Base-by-base conservation (phyloP, 2,888 invertebrate genomes). In the Choreutis nemorana region DNA sequence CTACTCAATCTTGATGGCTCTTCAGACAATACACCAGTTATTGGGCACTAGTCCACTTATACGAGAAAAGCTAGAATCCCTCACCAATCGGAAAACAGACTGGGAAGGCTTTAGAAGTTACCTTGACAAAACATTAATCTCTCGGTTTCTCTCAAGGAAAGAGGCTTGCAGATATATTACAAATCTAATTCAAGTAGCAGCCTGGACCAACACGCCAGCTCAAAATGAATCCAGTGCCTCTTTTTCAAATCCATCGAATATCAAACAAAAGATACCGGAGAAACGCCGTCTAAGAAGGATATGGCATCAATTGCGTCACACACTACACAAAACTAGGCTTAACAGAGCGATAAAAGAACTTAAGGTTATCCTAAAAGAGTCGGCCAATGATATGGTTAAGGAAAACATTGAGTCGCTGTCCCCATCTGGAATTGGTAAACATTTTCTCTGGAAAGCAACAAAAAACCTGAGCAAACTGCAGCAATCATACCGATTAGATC, bases 201-300 rank as follows among this genome's bases (percentile, higher is more conserved):
- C 18, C n/a, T n/a, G n/a, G n/a, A n/a, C n/a, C n/a, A n/a, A n/a
- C n/a, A n/a, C n/a, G n/a, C n/a, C n/a, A n/a, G n/a, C n/a, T n/a
- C n/a, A n/a, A n/a, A n/a, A n/a, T n/a, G 58, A 1, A 59, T 31
- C 3, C 49, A 5, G 2, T 38, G 33, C 13, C 42, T 52, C 4
- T 32, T 9, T 35, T 36, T 37, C 4, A 34, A 10, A 4, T 32
- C 24, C 1, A 18, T 9, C 3, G 14, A 7, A 34, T n/a, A n/a
- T n/a, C n/a, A n/a, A 18, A 29, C 7, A 28, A 1, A 29, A 34
- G 29, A 36, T 44, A 9, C 7, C 10, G 4, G 39, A 40, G 18
- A 40, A 38, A 20, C 26, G 41, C 1, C 14, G 30, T 16, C 26
- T 41, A 3, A 28, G 38, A 2, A 26, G 29, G 15, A 21, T 26